Conservation (phyloP, 2,888 invertebrate species). For the Tetanocera ferruginea region DNA sequence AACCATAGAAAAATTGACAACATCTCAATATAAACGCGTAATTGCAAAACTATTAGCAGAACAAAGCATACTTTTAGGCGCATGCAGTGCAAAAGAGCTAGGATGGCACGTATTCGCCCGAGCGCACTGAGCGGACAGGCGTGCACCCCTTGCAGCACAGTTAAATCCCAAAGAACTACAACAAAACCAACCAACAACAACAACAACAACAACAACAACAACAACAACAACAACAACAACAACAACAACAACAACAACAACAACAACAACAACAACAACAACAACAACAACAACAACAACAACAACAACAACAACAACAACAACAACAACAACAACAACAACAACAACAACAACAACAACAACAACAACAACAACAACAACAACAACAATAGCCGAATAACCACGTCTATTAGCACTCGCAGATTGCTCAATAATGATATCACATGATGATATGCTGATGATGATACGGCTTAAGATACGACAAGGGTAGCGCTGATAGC, state of each 20-base stretch:
- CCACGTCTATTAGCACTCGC: slow-evolving; percentile 29
- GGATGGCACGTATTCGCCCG: not conserved
- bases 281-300: not conserved
- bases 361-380: not conserved
- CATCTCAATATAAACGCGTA: slow-evolving; percentile 36
- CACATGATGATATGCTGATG: slow-evolving; percentile 16
- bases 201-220: not conserved
- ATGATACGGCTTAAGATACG: slow-evolving; percentile 23
- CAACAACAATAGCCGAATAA: not conserved
- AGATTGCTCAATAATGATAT: slow-evolving; percentile 39
- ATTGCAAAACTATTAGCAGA: slow-evolving; percentile 37
- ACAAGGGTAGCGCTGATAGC: not conserved
- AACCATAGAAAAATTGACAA: not conserved
- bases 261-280: not conserved
- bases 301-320: too few species aligned
- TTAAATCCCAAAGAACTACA: not conserved
- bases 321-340: not conserved
- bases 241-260: not conserved
- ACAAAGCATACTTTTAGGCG: slow-evolving; percentile 27
- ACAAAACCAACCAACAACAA: too few species aligned
- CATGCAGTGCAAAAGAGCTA: not conserved
- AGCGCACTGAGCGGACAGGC: not conserved
- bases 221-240: not conserved
- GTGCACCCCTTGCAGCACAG: slow-evolving; percentile 1
- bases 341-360: not conserved